Evolutionary conservation across 37 sponge, comb jelly and placozoan species (phyloP), one percentile per base, ranked within the genome.

Genomic region (Halichondria panicea): DNA sequence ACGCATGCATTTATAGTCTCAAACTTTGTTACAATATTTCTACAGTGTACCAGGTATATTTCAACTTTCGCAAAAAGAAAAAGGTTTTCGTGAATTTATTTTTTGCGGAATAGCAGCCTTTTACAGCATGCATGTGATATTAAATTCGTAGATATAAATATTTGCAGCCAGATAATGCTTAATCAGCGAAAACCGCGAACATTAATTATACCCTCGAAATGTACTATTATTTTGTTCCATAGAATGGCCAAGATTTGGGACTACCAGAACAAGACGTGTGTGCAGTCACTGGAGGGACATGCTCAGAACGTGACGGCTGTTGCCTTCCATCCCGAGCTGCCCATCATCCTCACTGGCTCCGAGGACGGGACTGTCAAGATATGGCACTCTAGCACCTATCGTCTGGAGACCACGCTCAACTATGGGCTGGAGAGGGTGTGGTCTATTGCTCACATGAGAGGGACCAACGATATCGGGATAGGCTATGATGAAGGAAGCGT

Each of bases 341-440:
- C 99, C 55, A 84, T 97, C 36, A 89, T 97, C 50, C 50, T 97
- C 60, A 88, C 95, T 6, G 99, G 97, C 13, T 93, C 94, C 11
- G 97, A 97, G 57, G 97, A 97, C 61, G 97, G 91, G 12, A 95
- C 95, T 0, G 82, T 97, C 12, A 66, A 89, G 31, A 53, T 97
- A 30, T 97, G 99, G 99, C 93, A 97, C 55, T 66, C 92, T 30
- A 97, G 76, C 76, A 97, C 95, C 27, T 97, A 97, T 76, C 93
- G 95, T 0, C 93, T 97, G 70, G 99, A 97, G 84, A 92, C 93
- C 52, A 90, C 93, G 7, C 89, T 97, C 55, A 97, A 97, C 78
- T 97, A 97, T 62, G 99, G 99, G 38, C 81, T 97, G 72, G 99
- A 97, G 82, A 78, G 99, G 55, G 90, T 97, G 68, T 97, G 99